Conservation (phyloP, 2,113 vertebrate genomes). For the Clupea harengus region DNA sequence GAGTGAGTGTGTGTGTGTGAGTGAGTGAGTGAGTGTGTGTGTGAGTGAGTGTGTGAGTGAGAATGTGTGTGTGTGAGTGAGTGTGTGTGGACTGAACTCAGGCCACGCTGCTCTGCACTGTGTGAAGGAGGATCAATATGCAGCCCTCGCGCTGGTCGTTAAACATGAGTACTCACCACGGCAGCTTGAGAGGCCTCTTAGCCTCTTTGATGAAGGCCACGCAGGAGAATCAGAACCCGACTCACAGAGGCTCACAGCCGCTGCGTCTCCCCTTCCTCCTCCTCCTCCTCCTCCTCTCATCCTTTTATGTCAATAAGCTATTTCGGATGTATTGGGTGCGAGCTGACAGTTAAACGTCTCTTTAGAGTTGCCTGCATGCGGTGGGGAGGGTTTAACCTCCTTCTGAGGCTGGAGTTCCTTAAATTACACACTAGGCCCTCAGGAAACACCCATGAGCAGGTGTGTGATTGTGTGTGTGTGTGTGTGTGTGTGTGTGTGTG, state of each 20-base stretch:
- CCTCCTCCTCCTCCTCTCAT: background rate
- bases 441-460: no score
- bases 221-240: background rate
- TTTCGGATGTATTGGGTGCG: background rate
- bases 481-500: no score
- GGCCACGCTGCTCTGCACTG: background rate
- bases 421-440: no score
- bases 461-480: no score
- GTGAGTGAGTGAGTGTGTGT: conserved; percentile 5
- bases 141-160: background rate
- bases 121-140: background rate
- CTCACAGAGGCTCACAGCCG: background rate
- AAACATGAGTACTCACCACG: background rate
- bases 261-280: background rate
- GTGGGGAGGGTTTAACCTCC: no score
- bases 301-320: background rate
- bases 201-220: background rate
- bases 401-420: no score
- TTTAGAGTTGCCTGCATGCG: no score
- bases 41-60: background rate
- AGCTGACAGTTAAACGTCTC: no score
- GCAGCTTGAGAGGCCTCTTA: background rate
- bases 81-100: background rate
- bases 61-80: conserved; percentile 5
- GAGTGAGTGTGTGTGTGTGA: background rate